Base-by-base conservation (phyloP, 2,888 invertebrate genomes). In the Cheilosia scutellata region DNA sequence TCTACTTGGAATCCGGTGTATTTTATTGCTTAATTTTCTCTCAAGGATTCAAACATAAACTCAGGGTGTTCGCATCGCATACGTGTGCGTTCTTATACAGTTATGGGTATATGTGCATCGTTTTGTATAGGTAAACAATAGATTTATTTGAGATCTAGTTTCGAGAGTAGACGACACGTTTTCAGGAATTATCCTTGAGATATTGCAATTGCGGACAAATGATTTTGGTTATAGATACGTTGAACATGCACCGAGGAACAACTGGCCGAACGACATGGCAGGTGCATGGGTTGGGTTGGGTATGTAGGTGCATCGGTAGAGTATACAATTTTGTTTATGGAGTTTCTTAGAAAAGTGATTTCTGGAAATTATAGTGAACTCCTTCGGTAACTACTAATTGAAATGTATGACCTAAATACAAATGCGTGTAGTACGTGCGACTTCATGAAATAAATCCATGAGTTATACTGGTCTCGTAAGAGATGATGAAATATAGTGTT, bases 21-120 rank as follows among this genome's bases (percentile, higher is more conserved):
- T 86, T 86, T 86, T 86, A 86, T 86, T 77, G 82, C 86, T 86
- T 86, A 86, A 86, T 86, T 86, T 86, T 86, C 86, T 82, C 82
- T 44, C 76, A 82, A 86, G 86, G 76, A 80, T 82, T 82, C 68
- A 55, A 72, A 71, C 86, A 82, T 82, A 86, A 86, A 77, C 82
- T 77, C 60, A 57, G 63, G 49, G 72, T 82, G 84, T 80, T 72
- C 74, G n/a, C 75, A 11, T 37, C 20, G 20, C 20, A 70, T 58
- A 68, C 63, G 74, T 84, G 74, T 86, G 80, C 71, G 84, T 80
- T 47, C 70, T 60, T 58, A 7, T 16, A 4, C 7, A 16, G 29
- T 63, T 20, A 13, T 49, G 49, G 1, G 25, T 68, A 33, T 44
- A 25, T 29, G 25, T 51, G 53, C 40, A 63, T 77, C 25, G 40